Conservation (phyloP, 2,113 vertebrate species). For the Centropus bengalensis region DNA sequence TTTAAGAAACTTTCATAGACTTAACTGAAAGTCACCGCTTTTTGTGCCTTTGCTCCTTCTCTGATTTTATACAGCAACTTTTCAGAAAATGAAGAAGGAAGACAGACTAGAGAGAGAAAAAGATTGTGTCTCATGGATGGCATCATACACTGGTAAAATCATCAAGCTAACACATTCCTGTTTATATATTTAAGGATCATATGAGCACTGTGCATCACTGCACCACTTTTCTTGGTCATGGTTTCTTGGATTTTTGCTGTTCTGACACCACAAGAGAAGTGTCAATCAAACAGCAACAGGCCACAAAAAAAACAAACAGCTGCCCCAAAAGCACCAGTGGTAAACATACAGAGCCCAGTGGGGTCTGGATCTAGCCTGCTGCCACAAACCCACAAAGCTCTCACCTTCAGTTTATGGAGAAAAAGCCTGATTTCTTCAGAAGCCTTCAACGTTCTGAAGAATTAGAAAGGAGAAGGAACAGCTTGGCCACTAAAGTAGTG, state of each 20-base stretch:
- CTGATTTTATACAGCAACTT: background rate
- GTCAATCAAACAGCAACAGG: background rate
- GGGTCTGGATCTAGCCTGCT: background rate
- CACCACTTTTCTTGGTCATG: background rate
- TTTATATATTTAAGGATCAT: background rate
- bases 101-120: background rate
- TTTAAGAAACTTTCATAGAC: background rate
- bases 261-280: background rate
- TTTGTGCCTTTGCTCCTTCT: background rate
- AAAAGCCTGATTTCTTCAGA: background rate
- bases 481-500: background rate
- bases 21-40: background rate
- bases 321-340: background rate
- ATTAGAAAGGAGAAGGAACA: background rate
- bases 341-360: background rate
- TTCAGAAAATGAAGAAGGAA: background rate
- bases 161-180: background rate
- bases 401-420: background rate
- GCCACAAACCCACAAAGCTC: background rate
- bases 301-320: background rate
- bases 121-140: background rate
- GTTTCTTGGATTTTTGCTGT: background rate
- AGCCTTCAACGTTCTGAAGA: background rate
- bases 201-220: background rate
- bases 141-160: background rate